Evolutionary conservation across 2,888 invertebrate species (phyloP), one percentile per base, ranked within the genome.

Genomic region (Escarpia spicata): DNA sequence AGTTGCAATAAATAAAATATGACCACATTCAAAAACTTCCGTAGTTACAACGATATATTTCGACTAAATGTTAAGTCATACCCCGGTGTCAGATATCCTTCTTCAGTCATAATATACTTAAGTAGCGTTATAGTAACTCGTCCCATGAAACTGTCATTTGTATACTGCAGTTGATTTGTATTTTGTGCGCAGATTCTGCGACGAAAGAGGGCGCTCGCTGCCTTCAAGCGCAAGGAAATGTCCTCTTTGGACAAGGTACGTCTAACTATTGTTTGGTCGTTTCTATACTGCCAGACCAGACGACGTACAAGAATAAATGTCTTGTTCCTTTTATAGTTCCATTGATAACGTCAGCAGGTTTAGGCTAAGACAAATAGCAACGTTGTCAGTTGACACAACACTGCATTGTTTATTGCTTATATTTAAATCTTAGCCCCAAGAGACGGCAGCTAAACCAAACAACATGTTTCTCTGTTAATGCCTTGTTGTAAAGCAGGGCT

Each of bases 181-280:
- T n/a, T 75, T 75, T 75, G 75, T 75, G n/a, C 75, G 26, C 75
- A 75, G 75, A 75, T 75, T 75, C 6, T 26, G 19, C 75, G 75
- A 75, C 75, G 75, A 75, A 75, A 26, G 75, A 75, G 75, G 75
- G 75, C 75, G 75, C 75, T 26, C 19, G 75, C 75, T 26, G 75
- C 75, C 75, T 75, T 75, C 75, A 75, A 75, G 26, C 75, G 75
- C 75, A 75, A 26, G 75, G 75, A 75, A 75, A 75, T 75, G 75
- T 75, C 75, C 75, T 75, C 4, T 26, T 3, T 75, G 75, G 75
- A 75, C n/a, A 75, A 75, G 26, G 75, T 75, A 75, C 19, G 75
- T 75, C 3, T 75, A 75, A 26, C 75, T 26, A n/a, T 26, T n/a
- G 75, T 75, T 75, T 52, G n/a, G 75, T 26, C 2, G 75, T 75